Base-by-base conservation (phyloP, 2,888 invertebrate species). In the Mantis religiosa region DNA sequence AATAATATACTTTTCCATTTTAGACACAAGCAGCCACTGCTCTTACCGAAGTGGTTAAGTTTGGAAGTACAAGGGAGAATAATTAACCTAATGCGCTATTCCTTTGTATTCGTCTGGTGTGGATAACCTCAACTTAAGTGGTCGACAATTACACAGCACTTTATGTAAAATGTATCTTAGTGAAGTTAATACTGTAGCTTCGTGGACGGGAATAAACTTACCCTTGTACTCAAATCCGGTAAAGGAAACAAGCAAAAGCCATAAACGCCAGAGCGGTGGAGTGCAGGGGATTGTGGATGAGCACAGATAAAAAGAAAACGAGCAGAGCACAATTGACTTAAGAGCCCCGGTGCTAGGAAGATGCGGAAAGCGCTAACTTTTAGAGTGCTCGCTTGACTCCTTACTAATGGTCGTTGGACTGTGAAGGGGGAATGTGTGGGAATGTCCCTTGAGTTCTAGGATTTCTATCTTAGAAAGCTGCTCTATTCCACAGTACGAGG, bases 331-430 rank as follows among this genome's bases (percentile, higher is more conserved):
- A 82, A 87, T 87, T 87, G 87, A 87, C 71, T 87, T 82, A 87
- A 71, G 41, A 41, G 41, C 87, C 87, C 86, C 30, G 15, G 87
- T 82, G 87, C 47, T 30, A 47, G 15, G 25, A 54, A 71, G 71
- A 82, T 85, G 28, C 82, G 34, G 84, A 34, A 84, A 88, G 88
- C 85, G 88, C 85, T 89, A 89, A 89, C 89, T 89, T 89, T 89
- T 89, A 89, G 89, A 89, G 89, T 89, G 89, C 89, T 83, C 83
- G 41, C 34, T 87, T 87, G 87, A 87, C 87, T 87, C 82, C 87
- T 71, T 83, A 28, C 88, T 87, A 89, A 89, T 89, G 89, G 84
- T 85, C 84, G 81, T 28, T 88, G 71, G 84, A 84, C 71, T 88
- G 88, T 84, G 88, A 84, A 88, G 88, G 82, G 54, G 54, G 25